phyloP scores from a whole-genome alignment of 2,888 invertebrate genomes.

The Drosophila nr. perissopoda region DNA sequence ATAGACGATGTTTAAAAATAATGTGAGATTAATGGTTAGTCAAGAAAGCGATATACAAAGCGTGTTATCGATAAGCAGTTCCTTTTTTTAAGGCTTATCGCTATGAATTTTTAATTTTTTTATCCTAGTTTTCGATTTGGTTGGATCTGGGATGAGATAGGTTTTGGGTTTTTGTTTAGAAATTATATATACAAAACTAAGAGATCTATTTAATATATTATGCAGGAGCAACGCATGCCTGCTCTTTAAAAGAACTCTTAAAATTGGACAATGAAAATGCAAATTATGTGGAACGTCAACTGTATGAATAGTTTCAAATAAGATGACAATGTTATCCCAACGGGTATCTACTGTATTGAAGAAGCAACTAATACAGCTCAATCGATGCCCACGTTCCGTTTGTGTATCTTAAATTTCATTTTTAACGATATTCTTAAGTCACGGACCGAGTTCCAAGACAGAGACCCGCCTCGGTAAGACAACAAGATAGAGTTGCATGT shows the following conservation, averaged over 20 bases:
- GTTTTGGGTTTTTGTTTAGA: not conserved
- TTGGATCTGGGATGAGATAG: not conserved
- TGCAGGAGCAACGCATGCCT: not conserved
- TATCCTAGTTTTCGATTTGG: not conserved
- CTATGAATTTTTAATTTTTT: not conserved
- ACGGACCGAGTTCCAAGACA: conserved; percentile 4
- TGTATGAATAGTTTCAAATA: not conserved
- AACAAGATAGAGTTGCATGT: conserved; percentile 39
- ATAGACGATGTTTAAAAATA: not conserved
- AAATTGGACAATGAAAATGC: not conserved
- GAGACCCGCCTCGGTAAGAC: not conserved
- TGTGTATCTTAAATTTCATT: conserved; percentile 14
- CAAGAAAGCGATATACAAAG: not conserved
- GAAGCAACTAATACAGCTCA: not conserved
- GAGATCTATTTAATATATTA: not conserved
- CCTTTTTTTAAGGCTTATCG: not conserved
- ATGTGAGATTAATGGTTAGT: not conserved
- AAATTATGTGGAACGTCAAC: not conserved
- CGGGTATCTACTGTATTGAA: conserved; percentile 5
- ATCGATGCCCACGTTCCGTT: not conserved
- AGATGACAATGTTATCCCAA: not conserved
- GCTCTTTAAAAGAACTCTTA: not conserved
- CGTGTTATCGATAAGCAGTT: not conserved
- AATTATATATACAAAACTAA: not conserved
- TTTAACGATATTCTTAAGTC: conserved; percentile 8